Conservation (phyloP, 2,888 invertebrate species). For the Epinotia brunnichana region DNA sequence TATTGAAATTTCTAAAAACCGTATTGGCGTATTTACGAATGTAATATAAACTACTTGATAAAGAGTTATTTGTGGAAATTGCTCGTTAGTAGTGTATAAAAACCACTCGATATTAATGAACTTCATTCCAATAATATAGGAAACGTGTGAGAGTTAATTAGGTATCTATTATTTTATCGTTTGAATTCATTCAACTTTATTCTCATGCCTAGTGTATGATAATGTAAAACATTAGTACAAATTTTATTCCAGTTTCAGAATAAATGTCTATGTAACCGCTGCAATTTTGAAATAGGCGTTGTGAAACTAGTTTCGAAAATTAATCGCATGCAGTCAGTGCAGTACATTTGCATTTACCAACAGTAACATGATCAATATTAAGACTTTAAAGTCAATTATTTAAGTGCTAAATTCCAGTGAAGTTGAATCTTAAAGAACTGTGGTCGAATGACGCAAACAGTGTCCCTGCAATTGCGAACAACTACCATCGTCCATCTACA, state of each 20-base stretch:
- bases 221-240: conserved; percentile 29
- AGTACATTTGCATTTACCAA: conserved; percentile 7
- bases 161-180: conserved; percentile 38
- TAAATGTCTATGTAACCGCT: conserved; percentile 20
- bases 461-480: conserved; percentile 13
- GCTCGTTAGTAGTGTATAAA: conserved; percentile 13
- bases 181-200: conserved; percentile 33
- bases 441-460: conserved; percentile 20
- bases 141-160: conserved; percentile 33
- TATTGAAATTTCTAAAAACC: conserved; percentile 8
- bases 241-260: conserved; percentile 26
- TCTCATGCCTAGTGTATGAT: conserved; percentile 4
- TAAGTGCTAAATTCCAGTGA: conserved; percentile 5
- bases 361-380: neutral
- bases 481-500: conserved; percentile 22
- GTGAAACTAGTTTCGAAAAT: conserved; percentile 37
- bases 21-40: neutral
- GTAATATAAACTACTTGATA: neutral
- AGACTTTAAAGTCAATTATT: neutral
- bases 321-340: conserved; percentile 30
- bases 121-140: conserved; percentile 22
- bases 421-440: neutral
- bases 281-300: conserved; percentile 35
- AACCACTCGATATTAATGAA: conserved; percentile 18
- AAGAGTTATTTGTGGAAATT: conserved; percentile 12